phyloP scores from a whole-genome alignment of 1,140 invertebrate genomes.

The Lethocerus indicus region DNA sequence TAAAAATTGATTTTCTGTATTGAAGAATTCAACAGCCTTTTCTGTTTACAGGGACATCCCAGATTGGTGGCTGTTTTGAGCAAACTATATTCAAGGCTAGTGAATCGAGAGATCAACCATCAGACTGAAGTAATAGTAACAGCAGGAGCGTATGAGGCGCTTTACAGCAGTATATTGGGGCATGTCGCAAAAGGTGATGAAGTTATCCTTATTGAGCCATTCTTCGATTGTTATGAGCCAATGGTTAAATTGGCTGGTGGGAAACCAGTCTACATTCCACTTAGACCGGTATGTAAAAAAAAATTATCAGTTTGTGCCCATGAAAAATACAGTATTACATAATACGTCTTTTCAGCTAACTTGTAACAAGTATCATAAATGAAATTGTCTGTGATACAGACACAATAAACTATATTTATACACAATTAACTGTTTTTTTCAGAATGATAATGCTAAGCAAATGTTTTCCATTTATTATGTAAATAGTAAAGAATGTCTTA shows the following conservation, averaged over 20 bases:
- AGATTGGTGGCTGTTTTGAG: conserved; percentile 68
- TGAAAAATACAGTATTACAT: too few species aligned
- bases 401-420: too few species aligned
- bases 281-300: conserved; percentile 68
- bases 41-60: conserved; percentile 72
- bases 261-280: conserved; percentile 67
- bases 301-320: too few species aligned
- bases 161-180: conserved; percentile 69
- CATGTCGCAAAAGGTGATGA: conserved; percentile 73
- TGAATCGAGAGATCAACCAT: conserved; percentile 58
- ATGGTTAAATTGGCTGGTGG: conserved; percentile 84
- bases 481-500: too few species aligned
- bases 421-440: too few species aligned
- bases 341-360: too few species aligned
- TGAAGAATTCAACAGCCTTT: too few species aligned
- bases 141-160: conserved; percentile 79
- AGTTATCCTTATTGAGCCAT: conserved; percentile 96
- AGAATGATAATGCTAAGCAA: too few species aligned
- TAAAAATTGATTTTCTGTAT: too few species aligned
- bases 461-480: too few species aligned
- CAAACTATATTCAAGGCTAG: conserved; percentile 67
- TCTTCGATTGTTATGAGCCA: conserved; percentile 94
- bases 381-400: too few species aligned
- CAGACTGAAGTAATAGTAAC: conserved; percentile 75
- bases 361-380: too few species aligned